Base-by-base conservation (phyloP, 2,113 vertebrate species). In the Mastomys natalensis region DNA sequence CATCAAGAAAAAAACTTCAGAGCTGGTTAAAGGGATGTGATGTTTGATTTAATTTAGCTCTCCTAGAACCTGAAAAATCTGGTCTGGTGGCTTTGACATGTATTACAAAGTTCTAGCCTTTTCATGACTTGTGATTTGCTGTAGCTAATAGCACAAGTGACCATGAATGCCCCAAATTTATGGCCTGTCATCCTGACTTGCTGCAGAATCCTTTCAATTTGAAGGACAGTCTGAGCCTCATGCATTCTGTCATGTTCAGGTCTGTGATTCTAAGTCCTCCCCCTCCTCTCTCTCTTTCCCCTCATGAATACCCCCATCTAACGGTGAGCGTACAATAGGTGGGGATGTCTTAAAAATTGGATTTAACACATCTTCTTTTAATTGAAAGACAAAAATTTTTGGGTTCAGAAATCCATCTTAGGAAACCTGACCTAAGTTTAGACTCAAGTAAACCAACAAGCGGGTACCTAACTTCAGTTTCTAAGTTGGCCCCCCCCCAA, bases 31-130 rank as follows among this genome's bases (percentile, higher is more conserved):
- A 93, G 43, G 40, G 15, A n/a, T 68, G 40, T 95, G 87, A 90
- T 87, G n/a, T 85, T n/a, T 87, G 68, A 93, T 95, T 93, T 94
- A 87, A 96, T 95, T n/a, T 76, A 81, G 58, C 17, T 29, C 21
- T 94, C 26, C 48, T 93, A 70, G 76, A 88, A 62, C 12, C 12
- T 62, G 91, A 34, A 90, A 95, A 91, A 87, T 94, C 68, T 84
- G 77, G 48, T 68, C 31, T 93, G 70, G 53, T 89, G 87, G 60
- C 45, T 94, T 37, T 88, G 90, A 97, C 64, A 51, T 55, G 64
- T 24, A 76, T 95, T 96, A 81, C 43, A 53, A 85, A 92, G 64
- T 90, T 74, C 26, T 34, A 62, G 45, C 37, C 29, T 90, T 80
- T 26, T 64, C 53, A 40, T 1, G 22, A 58, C 15, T 93, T 90